These are phyloP conservation scores for Bombus sibiricus DNA, from an alignment of 1,140 invertebrate species.

Conservation along the genomic window DNA sequence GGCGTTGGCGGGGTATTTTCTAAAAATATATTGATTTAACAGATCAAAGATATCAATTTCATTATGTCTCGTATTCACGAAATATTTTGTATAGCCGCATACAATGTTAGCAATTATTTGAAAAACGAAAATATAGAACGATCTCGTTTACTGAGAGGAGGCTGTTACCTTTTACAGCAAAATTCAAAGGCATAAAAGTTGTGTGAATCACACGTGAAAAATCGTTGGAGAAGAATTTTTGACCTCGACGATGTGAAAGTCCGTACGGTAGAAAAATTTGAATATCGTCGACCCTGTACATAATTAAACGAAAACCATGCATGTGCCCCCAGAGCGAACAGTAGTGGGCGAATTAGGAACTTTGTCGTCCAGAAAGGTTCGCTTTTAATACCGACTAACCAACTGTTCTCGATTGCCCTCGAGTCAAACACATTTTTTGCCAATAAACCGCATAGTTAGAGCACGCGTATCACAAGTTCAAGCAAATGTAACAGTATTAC, in stretches of 20 bases:
- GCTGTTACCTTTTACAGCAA: not conserved
- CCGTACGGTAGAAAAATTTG: not conserved
- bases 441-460: not conserved
- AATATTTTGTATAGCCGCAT: not conserved
- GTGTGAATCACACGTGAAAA: not conserved
- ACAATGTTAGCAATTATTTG: not conserved
- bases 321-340: not conserved
- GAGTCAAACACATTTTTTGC: not conserved
- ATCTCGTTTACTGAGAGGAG: not conserved
- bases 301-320: conserved; percentile 32
- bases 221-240: not conserved
- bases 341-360: conserved; percentile 4
- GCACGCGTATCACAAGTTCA: not conserved
- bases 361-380: conserved; percentile 12
- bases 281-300: not conserved
- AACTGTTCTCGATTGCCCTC: conserved; percentile 26
- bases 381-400: conserved; percentile 1
- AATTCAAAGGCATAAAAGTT: not conserved
- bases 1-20: not conserved
- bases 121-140: not conserved
- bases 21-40: not conserved
- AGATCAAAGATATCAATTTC: not conserved
- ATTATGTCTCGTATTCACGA: not conserved
- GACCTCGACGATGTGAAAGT: not conserved
- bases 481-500: not conserved